These are phyloP conservation scores for Eleutherodactylus coqui DNA, from an alignment of 2,797 vertebrate genomes.

Conservation along the genomic window DNA sequence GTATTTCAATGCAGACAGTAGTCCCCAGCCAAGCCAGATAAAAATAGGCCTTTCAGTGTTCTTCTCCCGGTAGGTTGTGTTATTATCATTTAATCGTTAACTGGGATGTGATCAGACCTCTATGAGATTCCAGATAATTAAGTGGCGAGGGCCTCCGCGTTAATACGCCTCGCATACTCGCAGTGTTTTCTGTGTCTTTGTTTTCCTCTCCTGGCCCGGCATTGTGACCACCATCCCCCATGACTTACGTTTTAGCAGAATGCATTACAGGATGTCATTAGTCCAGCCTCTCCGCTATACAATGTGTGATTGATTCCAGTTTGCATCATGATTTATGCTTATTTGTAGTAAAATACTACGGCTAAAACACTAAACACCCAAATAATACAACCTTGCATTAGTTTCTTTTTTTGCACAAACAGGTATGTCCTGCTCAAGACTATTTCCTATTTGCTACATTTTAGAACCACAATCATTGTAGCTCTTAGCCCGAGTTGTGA, in stretches of 20 bases:
- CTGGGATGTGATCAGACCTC: slow-evolving; percentile 41
- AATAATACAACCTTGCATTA: background rate
- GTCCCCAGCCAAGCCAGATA: slow-evolving; percentile 35
- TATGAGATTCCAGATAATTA: slow-evolving; percentile 43
- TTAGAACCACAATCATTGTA: background rate
- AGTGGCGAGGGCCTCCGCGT: slow-evolving; percentile 16
- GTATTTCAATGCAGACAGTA: slow-evolving; percentile 13
- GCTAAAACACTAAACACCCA: background rate
- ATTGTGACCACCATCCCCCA: slow-evolving; percentile 20
- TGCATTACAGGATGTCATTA: background rate
- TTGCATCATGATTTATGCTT: background rate
- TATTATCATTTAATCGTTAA: slow-evolving; percentile 48
- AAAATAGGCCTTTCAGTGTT: slow-evolving; percentile 37
- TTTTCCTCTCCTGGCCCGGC: background rate
- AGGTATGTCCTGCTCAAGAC: too few species aligned
- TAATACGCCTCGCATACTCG: background rate
- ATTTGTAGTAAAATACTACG: background rate
- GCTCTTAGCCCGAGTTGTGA: too few species aligned
- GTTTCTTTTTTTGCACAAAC: too few species aligned
- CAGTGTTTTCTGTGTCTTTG: background rate
- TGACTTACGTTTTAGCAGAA: background rate
- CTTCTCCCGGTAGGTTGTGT: slow-evolving; percentile 40
- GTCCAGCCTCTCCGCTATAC: background rate
- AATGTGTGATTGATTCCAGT: background rate
- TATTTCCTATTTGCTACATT: too few species aligned